These are phyloP conservation scores for Scatophagus argus DNA, from an alignment of 2,113 vertebrate genomes.

Conservation along the genomic window DNA sequence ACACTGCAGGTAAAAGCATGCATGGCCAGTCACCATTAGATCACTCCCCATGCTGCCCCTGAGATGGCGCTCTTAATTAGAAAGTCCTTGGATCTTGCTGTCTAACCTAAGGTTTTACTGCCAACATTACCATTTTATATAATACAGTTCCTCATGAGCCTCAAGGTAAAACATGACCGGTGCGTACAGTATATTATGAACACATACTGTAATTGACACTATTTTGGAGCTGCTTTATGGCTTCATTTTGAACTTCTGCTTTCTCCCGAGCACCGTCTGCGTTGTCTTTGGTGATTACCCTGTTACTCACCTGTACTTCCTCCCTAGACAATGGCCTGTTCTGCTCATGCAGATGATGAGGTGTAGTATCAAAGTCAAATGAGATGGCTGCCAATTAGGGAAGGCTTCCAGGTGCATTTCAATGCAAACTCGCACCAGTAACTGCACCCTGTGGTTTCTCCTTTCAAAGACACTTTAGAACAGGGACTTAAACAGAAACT, in stretches of 20 bases:
- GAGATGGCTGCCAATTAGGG: conserved; percentile 79
- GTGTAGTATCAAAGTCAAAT: conserved; percentile 80
- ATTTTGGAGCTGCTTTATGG: conserved; percentile 65
- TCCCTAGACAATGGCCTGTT: conserved; percentile 72
- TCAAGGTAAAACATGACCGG: conserved; percentile 49
- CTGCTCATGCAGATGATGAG: conserved; percentile 71
- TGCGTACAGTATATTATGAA: conserved; percentile 65
- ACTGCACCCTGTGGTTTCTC: conserved; percentile 71
- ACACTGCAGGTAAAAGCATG: conserved; percentile 69
- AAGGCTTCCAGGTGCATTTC: conserved; percentile 75
- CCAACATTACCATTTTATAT: conserved; percentile 56
- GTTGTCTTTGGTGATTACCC: conserved; percentile 81
- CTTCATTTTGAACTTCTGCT: conserved; percentile 54
- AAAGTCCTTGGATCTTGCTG: conserved; percentile 69
- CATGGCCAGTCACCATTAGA: conserved; percentile 72
- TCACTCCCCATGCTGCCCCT: conserved; percentile 67
- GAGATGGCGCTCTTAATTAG: conserved; percentile 77
- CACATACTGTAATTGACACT: conserved; percentile 75
- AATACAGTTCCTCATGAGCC: conserved; percentile 34
- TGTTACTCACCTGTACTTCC: conserved; percentile 72
- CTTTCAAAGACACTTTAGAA: conserved; percentile 67
- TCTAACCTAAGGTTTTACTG: conserved; percentile 70
- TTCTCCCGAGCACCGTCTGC: conserved; percentile 49
- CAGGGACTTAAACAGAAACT: conserved; percentile 62
- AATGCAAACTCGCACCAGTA: conserved; percentile 67